Percentiles rank a stretch among this genome's conserved stretches.
Conservation (phyloP, 2,888 invertebrate genomes). For the Cyrtodaria siliqua region DNA sequence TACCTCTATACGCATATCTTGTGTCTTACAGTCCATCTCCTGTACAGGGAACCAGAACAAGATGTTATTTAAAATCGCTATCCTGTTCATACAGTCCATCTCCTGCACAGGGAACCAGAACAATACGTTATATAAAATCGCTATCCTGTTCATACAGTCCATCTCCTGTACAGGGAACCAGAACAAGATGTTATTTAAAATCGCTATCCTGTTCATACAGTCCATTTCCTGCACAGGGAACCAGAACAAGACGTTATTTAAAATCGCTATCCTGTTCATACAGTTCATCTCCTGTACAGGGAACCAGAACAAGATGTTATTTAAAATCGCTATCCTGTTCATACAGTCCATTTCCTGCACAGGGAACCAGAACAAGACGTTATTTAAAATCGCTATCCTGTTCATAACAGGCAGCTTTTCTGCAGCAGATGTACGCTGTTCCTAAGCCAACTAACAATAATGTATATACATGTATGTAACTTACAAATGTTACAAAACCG, state of each 20-base stretch:
- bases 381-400: too few relatives aligned
- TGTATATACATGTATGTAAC: too few relatives aligned
- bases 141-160: neutral
- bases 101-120: neutral
- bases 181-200: neutral
- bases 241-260: neutral
- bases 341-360: too few relatives aligned
- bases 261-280: neutral
- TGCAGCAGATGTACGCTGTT: too few relatives aligned
- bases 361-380: too few relatives aligned
- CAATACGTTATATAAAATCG: neutral
- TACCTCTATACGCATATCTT: constrained; percentile 68
- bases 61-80: neutral
- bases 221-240: neutral
- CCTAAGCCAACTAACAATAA: too few relatives aligned
- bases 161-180: neutral
- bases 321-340: too few relatives aligned
- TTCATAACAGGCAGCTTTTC: too few relatives aligned
- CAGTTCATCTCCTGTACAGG: neutral
- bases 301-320: neutral
- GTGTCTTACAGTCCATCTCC: constrained; percentile 39
- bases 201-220: neutral
- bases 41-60: constrained; percentile 9
- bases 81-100: neutral
- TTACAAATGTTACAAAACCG: too few relatives aligned